A percentile compares a stretch with the other conserved stretches of the same genome.
Conservation (phyloP, 2,888 invertebrate genomes). For the Sphaeridia pumilis region DNA sequence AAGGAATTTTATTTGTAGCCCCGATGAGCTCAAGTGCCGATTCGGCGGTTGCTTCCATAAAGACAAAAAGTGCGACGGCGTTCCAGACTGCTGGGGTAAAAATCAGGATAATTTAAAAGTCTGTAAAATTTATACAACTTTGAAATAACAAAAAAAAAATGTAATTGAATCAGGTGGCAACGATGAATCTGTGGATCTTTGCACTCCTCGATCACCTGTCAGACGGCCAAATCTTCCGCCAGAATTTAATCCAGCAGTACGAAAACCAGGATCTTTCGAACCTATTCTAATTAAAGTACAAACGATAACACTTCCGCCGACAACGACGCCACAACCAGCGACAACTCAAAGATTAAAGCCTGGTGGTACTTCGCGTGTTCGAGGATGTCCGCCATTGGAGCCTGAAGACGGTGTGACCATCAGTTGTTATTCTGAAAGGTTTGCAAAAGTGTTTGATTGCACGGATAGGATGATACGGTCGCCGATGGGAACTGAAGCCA, state of each 20-base stretch:
- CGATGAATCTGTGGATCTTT: constrained; percentile 31
- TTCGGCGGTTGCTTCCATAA: constrained; percentile 30
- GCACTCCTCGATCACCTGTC: constrained; percentile 5
- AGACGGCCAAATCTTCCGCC: neutral
- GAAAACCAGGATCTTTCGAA: neutral
- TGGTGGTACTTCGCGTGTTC: too few species aligned
- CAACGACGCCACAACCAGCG: neutral
- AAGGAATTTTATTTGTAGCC: neutral
- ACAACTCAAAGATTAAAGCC: neutral
- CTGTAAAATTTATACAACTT: neutral
- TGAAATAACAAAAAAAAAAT: too few species aligned
- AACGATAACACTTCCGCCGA: constrained; percentile 1
- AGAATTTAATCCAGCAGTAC: neutral
- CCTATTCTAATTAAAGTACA: neutral
- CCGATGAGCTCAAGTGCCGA: constrained; percentile 22
- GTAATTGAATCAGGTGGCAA: constrained; percentile 22
- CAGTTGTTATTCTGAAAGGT: constrained; percentile 9
- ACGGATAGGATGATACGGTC: neutral
- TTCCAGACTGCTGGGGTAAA: constrained; percentile 28
- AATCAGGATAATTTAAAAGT: neutral
- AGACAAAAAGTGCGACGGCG: constrained; percentile 23
- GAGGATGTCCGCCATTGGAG: constrained; percentile 16
- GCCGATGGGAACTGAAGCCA: constrained; percentile 11
- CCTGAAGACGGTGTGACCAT: constrained; percentile 13
- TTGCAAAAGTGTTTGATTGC: constrained; percentile 11